Conservation (phyloP, 2,888 invertebrate species). For the Dioctria linearis region DNA sequence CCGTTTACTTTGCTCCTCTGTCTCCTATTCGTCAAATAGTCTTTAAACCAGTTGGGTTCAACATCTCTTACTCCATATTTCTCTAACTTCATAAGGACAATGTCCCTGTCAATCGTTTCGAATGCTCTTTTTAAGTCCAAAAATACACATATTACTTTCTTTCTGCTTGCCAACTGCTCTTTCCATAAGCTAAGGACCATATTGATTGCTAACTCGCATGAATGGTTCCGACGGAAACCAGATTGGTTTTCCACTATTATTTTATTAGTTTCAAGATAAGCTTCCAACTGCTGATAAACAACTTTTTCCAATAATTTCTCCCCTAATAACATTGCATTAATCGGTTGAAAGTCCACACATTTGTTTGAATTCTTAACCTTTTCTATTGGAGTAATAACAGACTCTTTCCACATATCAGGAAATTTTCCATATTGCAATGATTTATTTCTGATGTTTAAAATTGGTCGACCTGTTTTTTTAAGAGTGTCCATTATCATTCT, state of each 20-base stretch:
- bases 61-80: too few relatives aligned
- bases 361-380: neutral
- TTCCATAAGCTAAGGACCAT: constrained; percentile 52
- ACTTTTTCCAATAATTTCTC: neutral
- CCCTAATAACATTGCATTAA: neutral
- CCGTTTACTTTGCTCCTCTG: too few relatives aligned
- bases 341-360: neutral
- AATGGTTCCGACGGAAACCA: constrained; percentile 57
- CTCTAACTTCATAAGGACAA: too few relatives aligned
- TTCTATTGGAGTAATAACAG: constrained; percentile 7
- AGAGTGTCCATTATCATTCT: neutral
- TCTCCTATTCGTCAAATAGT: too few relatives aligned
- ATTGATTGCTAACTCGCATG: constrained; percentile 56
- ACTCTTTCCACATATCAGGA: constrained; percentile 13
- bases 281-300: neutral
- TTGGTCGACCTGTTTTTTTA: neutral
- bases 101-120: constrained; percentile 49
- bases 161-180: constrained; percentile 38
- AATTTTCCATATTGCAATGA: constrained; percentile 1
- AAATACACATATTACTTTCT: constrained; percentile 56
- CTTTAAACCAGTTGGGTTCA: too few relatives aligned
- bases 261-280: neutral
- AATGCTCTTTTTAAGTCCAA: constrained; percentile 56
- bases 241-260: constrained; percentile 12
- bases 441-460: neutral